Base-by-base conservation (phyloP, 2,888 invertebrate genomes). In the Amitus sp. region DNA sequence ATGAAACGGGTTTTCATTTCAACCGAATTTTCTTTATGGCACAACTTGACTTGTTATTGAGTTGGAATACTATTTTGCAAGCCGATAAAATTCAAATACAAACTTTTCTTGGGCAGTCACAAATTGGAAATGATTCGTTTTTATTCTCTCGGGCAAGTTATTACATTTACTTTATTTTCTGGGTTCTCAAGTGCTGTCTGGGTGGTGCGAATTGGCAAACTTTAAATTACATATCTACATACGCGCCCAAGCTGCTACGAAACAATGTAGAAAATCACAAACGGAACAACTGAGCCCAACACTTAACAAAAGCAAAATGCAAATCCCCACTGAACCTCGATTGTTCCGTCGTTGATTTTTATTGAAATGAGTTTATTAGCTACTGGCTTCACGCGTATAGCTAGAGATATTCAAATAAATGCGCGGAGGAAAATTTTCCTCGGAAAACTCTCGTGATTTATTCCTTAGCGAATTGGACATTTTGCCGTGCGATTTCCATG, bases 161-260 rank as follows among this genome's bases (percentile, higher is more conserved):
- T 30, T 30, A 33, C 47, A 19, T n/a, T 50, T 50, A 50, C 37
- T 47, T 49, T 47, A 39, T 50, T 46, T 37, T 49, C 39, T 27
- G 18, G 47, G 10, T 40, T 6, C 18, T 2, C 13, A 4, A 18
- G 4, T 18, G 18, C 18, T 13, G 39, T 39, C 39, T 13, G 15
- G 39, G 15, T 10, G 15, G 7, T 45, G 45, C 40, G 39, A 37
- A 50, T 45, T 57, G 56, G 50, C 37, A 20, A 56, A 57, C 56
- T 50, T 50, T 42, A 40, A 57, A 57, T 57, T 46, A 57, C 50
- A 46, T 45, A 42, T 46, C 46, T 45, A 15, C 55, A 48, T 43
- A 30, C 27, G 43, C 43, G 47, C 33, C 23, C 39, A 37, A 34
- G 27, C 13, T 12, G 49, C 15, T 43, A 17, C 39, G 55, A 45